Base-by-base conservation (phyloP, 2,888 invertebrate genomes). In the Scrobipalpa atriplicella region DNA sequence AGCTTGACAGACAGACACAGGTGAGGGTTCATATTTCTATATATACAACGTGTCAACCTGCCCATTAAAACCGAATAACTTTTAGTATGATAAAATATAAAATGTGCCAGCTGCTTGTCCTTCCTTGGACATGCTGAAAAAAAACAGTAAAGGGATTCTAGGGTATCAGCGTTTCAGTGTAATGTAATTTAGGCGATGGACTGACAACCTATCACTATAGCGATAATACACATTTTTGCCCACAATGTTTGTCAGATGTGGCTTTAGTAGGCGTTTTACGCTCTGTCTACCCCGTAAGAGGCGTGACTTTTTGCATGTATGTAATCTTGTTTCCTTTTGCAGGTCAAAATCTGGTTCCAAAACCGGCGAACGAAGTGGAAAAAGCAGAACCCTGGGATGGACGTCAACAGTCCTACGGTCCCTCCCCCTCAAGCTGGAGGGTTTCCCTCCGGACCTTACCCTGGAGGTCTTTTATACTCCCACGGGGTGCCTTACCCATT, bases 301-400 rank as follows among this genome's bases (percentile, higher is more conserved):
- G 13, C 41, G n/a, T 51, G 13, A 29, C 29, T 29, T 29, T 29
- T 3, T 29, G 29, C 5, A 29, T 29, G 29, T 29, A 29, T 29
- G 29, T n/a, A 13, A 51, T 38, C n/a, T 36, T 2, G 9, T 38
- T 66, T 72, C 75, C 60, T 29, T 77, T 68, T 36, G 8, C 87
- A 95, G 94, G 98, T 98, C 68, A 98, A 98, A 93, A 98, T 98
- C 77, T 98, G 98, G 98, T 98, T 99, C 87, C 98, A 99, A 93
- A 99, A 99, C 86, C 95, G 99, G 6, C 88, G 98, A 73, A 99
- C 98, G 75, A 99, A 99, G 90, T 99, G 99, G 99, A 99, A 99
- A 94, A 99, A 99, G 84, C 99, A 99, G 89, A 99, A 99, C 84
- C 99, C 99, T 0, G 99, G 99, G 0, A 95, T 99, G 95, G 99